A percentile compares a stretch with the other conserved stretches of the same genome.
Evolutionary conservation across 2,888 invertebrate genomes (phyloP).

Genomic region (Dioctria rufipes): DNA sequence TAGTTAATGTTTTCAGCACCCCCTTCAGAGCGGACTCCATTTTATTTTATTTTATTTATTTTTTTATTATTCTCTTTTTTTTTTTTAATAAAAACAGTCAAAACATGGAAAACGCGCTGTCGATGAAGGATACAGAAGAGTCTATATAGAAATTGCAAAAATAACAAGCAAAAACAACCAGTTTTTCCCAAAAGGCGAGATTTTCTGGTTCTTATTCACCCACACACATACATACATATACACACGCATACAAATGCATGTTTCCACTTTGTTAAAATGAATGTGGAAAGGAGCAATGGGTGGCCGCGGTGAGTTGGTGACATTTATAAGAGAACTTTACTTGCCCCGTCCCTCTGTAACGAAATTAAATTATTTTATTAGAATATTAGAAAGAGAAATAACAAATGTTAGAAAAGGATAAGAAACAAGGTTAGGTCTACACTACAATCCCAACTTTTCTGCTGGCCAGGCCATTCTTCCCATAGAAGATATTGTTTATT

Average conservation of each 20-base stretch:
- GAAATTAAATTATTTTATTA: conserved; percentile 11
- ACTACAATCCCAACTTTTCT: background rate
- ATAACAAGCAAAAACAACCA: background rate
- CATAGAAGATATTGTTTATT: background rate
- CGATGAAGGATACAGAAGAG: background rate
- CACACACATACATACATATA: background rate
- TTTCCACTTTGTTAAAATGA: no score
- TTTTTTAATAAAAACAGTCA: background rate
- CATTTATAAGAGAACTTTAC: conserved; percentile 10
- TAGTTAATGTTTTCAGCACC: background rate
- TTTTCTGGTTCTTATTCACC: conserved; percentile 2
- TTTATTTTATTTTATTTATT: background rate
- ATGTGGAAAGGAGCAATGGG: no score
- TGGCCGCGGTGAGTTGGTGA: background rate
- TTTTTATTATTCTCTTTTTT: background rate
- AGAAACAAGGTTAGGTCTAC: background rate
- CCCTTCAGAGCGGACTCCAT: background rate
- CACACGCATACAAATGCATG: no score
- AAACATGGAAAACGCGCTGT: background rate
- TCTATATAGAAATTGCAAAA: background rate
- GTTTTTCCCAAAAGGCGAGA: background rate
- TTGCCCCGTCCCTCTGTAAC: background rate
- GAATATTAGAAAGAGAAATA: background rate
- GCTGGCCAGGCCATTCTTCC: background rate
- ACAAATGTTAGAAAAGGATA: background rate